These are phyloP conservation scores for Oasisia sp. DNA, from an alignment of 2,888 invertebrate genomes.

Conservation along the genomic window DNA sequence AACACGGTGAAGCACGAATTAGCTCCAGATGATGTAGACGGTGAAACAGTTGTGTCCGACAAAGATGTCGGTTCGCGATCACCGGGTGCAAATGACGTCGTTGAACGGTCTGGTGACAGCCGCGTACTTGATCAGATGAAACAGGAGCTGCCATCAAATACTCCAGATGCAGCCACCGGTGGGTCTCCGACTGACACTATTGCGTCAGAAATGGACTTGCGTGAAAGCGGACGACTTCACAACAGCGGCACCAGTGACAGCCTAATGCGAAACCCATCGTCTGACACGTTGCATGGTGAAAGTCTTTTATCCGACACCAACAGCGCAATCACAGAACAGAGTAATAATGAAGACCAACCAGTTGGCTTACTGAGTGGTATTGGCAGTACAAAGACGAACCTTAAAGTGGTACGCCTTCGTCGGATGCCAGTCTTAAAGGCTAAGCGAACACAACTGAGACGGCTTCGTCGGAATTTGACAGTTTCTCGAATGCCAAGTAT, in stretches of 20 bases:
- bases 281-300: not conserved
- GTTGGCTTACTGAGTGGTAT: not conserved
- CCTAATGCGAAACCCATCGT: not conserved
- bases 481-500: not conserved
- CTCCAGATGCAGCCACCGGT: not conserved
- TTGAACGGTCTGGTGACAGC: not conserved
- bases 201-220: not conserved
- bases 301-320: not conserved
- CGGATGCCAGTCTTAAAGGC: not conserved
- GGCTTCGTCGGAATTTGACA: not conserved
- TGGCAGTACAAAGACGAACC: not conserved
- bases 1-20: not conserved
- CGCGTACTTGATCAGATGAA: not conserved
- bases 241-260: not conserved
- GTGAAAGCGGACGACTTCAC: not conserved
- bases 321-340: not conserved
- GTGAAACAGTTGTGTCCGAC: not conserved
- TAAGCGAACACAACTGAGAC: not conserved
- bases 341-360: not conserved
- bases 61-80: not conserved
- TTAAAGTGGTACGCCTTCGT: not conserved
- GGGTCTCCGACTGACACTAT: not conserved
- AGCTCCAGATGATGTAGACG: not conserved
- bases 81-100: not conserved
- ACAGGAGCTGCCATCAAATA: not conserved